Conservation (phyloP, 2,888 invertebrate genomes). For the Girardia tigrina region DNA sequence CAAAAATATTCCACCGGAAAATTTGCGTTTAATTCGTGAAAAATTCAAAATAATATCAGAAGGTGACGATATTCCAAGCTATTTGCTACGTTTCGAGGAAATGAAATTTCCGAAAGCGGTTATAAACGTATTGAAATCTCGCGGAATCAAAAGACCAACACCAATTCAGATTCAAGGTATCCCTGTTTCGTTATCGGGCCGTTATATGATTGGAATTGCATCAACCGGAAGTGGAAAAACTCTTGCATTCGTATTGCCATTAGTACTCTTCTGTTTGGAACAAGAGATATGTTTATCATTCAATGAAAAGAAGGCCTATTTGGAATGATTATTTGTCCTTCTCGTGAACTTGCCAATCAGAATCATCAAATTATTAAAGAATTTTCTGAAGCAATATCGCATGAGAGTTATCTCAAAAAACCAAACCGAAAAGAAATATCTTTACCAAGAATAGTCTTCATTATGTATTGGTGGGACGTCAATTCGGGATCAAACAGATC, state of each 20-base stretch:
- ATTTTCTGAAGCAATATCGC: slow-evolving; percentile 71
- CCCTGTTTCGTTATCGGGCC: slow-evolving; percentile 80
- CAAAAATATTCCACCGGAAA: slow-evolving; percentile 57
- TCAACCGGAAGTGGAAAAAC: slow-evolving; percentile 98
- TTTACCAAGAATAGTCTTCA: slow-evolving; percentile 72
- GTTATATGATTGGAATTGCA: slow-evolving; percentile 97
- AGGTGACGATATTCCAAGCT: slow-evolving; percentile 80
- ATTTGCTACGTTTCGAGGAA: slow-evolving; percentile 66
- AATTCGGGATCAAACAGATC: slow-evolving; percentile 76
- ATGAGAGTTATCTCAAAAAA: slow-evolving; percentile 75
- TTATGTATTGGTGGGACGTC: slow-evolving; percentile 92
- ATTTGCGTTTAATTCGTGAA: slow-evolving; percentile 66
- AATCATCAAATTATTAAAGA: slow-evolving; percentile 85
- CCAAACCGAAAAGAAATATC: slow-evolving; percentile 62
- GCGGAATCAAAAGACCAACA: slow-evolving; percentile 71
- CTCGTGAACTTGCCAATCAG: slow-evolving; percentile 88
- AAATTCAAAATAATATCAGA: slow-evolving; percentile 76
- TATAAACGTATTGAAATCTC: slow-evolving; percentile 65
- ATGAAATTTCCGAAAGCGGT: slow-evolving; percentile 90
- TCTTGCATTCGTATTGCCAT: slow-evolving; percentile 80
- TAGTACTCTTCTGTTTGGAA: slow-evolving; percentile 87
- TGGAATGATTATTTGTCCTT: slow-evolving; percentile 83
- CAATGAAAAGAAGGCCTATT: slow-evolving; percentile 62
- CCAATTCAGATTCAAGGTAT: slow-evolving; percentile 96
- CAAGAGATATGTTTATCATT: slow-evolving; percentile 85